Conservation (phyloP, 1,140 invertebrate genomes). For the Hyles euphorbiae region DNA sequence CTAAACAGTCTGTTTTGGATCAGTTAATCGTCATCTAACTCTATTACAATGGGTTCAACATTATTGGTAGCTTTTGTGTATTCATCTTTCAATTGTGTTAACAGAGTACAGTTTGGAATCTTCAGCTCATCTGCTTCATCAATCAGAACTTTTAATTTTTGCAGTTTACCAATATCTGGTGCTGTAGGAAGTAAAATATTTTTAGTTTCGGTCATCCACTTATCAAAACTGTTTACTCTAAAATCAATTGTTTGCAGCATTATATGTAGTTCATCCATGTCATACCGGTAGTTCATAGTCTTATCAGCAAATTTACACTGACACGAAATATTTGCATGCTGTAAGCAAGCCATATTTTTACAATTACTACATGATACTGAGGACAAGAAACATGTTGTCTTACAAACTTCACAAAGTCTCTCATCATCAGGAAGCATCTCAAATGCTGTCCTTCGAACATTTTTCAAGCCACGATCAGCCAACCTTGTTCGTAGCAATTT, state of each 20-base stretch:
- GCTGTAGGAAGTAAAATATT: constrained; percentile 87
- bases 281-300: constrained; percentile 91
- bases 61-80: constrained; percentile 58
- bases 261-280: constrained; percentile 92
- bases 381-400: constrained; percentile 98
- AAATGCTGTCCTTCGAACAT: constrained; percentile 92
- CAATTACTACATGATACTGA: constrained; percentile 93
- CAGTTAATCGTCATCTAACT: constrained; percentile 66
- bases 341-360: constrained; percentile 89
- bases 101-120: constrained; percentile 70
- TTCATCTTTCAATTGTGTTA: constrained; percentile 61
- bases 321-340: constrained; percentile 91
- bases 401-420: constrained; percentile 95
- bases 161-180: constrained; percentile 80
- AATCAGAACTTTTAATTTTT: constrained; percentile 76
- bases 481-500: constrained; percentile 85
- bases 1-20: constrained; percentile 23
- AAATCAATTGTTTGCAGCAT: constrained; percentile 94
- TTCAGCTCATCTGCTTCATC: constrained; percentile 70
- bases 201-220: constrained; percentile 91
- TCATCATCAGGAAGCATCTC: constrained; percentile 97
- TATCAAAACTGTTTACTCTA: constrained; percentile 93
- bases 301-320: constrained; percentile 87
- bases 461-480: constrained; percentile 87
- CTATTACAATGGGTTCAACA: constrained; percentile 68